Conservation (phyloP, 2,113 vertebrate genomes). For the Limnothrissa miodon region DNA sequence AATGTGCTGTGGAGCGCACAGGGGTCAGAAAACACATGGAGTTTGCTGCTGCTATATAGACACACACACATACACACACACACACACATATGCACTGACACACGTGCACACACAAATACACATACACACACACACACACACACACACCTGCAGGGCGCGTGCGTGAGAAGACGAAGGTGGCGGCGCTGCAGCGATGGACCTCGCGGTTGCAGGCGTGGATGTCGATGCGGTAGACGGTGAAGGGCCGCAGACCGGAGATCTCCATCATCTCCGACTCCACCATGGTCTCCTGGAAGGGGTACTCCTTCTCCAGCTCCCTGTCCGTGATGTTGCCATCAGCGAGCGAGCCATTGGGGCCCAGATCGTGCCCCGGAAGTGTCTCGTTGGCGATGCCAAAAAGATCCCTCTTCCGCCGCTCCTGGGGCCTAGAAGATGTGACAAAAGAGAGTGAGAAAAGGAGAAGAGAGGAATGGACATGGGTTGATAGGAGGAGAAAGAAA, state of each 20-base stretch:
- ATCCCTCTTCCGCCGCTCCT: slow-evolving; percentile 84
- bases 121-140: slow-evolving; percentile 1
- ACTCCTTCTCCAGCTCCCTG: slow-evolving; percentile 77
- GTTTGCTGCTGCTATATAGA: neutral
- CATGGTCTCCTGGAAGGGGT: slow-evolving; percentile 82
- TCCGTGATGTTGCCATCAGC: slow-evolving; percentile 77
- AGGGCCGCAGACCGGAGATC: slow-evolving; percentile 84
- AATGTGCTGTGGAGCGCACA: slow-evolving; percentile 74
- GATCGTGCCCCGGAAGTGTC: slow-evolving; percentile 67
- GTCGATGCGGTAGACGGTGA: slow-evolving; percentile 94
- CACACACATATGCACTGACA: too few species aligned
- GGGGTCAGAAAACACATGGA: neutral
- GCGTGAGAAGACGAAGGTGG: slow-evolving; percentile 91
- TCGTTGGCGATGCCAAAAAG: slow-evolving; percentile 78
- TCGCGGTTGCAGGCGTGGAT: slow-evolving; percentile 96
- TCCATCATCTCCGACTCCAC: slow-evolving; percentile 80
- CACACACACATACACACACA: slow-evolving; percentile 14
- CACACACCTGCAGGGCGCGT: slow-evolving; percentile 92
- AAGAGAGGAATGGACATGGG: neutral
- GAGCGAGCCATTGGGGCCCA: slow-evolving; percentile 62
- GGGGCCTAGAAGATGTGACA: slow-evolving; percentile 63
- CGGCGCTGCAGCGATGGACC: slow-evolving; percentile 87
- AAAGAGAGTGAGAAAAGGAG: neutral
- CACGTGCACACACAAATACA: neutral
- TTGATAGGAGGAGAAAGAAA: slow-evolving; percentile 6